These are phyloP conservation scores for Oryzias woworae DNA, from an alignment of 2,113 vertebrate species.

Conservation along the genomic window DNA sequence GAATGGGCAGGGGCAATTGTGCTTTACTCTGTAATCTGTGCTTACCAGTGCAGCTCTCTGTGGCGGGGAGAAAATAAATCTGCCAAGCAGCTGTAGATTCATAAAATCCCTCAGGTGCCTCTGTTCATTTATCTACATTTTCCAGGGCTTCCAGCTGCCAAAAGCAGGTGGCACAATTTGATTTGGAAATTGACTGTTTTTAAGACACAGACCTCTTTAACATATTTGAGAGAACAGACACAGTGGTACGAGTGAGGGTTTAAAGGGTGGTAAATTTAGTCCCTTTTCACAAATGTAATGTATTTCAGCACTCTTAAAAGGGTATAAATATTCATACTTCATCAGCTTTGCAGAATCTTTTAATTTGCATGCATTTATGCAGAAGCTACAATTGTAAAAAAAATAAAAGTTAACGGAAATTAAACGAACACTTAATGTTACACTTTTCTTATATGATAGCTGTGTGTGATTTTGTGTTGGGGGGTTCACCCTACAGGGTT, in stretches of 20 bases:
- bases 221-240: conserved; percentile 41
- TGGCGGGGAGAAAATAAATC: conserved; percentile 74
- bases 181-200: conserved; percentile 74
- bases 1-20: conserved; percentile 53
- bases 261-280: conserved; percentile 32
- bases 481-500: conserved; percentile 27
- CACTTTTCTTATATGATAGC: no score
- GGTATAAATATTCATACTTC: no score
- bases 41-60: conserved; percentile 76
- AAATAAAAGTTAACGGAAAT: conserved; percentile 38
- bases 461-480: not conserved
- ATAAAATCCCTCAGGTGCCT: conserved; percentile 80
- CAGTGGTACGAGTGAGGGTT: conserved; percentile 27
- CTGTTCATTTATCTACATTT: conserved; percentile 81
- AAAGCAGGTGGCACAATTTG: conserved; percentile 79
- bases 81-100: conserved; percentile 80
- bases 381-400: conserved; percentile 48
- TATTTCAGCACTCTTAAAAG: not conserved
- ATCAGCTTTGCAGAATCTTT: no score
- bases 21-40: conserved; percentile 77
- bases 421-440: no score
- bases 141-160: conserved; percentile 77
- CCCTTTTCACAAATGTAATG: not conserved
- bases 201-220: conserved; percentile 70
- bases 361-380: not conserved